Conservation (phyloP, 2,113 vertebrate genomes). For the Callipepla californica region DNA sequence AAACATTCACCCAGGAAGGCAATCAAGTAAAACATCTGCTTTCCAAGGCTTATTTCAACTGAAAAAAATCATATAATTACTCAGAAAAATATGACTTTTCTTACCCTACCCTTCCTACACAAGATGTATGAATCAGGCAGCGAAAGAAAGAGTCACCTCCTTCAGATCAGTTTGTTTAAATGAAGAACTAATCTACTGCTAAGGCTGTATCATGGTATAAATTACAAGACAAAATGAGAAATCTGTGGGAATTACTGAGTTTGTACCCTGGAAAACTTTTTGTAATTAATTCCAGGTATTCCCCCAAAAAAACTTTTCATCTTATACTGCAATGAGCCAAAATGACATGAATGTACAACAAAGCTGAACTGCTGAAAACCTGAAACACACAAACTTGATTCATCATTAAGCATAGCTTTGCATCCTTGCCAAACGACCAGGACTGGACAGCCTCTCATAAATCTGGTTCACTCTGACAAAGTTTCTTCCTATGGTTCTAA, state of each 20-base stretch:
- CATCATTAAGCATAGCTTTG: background rate
- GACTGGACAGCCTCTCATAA: background rate
- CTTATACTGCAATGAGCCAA: background rate
- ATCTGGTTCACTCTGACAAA: background rate
- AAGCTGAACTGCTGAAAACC: background rate
- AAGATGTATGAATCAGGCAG: constrained; percentile 41
- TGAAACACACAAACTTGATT: background rate
- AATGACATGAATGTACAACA: background rate
- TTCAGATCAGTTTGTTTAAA: constrained; percentile 49
- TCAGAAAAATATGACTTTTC: constrained; percentile 47
- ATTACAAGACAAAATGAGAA: background rate
- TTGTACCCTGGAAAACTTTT: background rate
- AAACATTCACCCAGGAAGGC: background rate
- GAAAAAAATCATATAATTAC: constrained; percentile 48
- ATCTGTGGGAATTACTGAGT: background rate
- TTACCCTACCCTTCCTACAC: constrained; percentile 51
- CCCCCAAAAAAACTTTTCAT: background rate
- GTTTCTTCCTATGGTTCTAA: background rate
- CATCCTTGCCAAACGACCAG: background rate
- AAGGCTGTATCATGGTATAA: background rate
- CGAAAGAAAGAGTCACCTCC: constrained; percentile 30
- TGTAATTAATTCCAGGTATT: background rate
- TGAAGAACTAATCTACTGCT: background rate
- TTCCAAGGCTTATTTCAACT: constrained; percentile 37
- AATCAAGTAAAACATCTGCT: constrained; percentile 29